These are phyloP conservation scores for Marisa cornuarietis DNA, from an alignment of 1,140 invertebrate species.

Conservation along the genomic window DNA sequence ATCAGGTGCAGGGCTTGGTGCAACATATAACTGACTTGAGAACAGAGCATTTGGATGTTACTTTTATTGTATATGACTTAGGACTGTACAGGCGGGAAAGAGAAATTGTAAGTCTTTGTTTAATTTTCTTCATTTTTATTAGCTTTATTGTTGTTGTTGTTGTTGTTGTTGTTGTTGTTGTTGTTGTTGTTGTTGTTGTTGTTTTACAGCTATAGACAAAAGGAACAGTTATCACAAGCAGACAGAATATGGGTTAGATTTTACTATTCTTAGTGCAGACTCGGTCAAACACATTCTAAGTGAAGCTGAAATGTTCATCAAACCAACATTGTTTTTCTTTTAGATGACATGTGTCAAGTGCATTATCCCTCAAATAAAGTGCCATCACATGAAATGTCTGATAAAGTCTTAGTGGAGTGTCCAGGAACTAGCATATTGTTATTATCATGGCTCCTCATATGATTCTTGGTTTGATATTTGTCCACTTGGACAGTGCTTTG, in stretches of 20 bases:
- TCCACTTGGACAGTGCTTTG: no score
- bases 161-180: no score
- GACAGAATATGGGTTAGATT: background rate
- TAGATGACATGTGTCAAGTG: no score
- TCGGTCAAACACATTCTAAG: no score
- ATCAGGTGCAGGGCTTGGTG: constrained; percentile 26
- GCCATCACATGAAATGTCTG: no score
- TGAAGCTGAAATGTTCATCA: no score
- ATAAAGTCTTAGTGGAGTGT: no score
- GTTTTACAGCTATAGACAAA: background rate
- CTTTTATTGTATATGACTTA: constrained; percentile 50
- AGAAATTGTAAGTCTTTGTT: constrained; percentile 40
- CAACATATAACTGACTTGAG: constrained; percentile 27
- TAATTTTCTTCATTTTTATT: background rate
- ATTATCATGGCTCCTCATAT: no score
- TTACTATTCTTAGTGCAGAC: background rate
- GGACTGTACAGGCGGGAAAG: constrained; percentile 43
- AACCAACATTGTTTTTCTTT: no score
- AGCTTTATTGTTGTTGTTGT: background rate
- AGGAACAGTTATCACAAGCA: background rate
- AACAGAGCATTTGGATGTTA: constrained; percentile 20
- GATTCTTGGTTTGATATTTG: no score
- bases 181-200: background rate
- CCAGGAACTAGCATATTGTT: no score
- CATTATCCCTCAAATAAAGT: no score